These are phyloP conservation scores for Acromyrmex heyeri DNA, from an alignment of 1,140 invertebrate genomes.

Conservation along the genomic window DNA sequence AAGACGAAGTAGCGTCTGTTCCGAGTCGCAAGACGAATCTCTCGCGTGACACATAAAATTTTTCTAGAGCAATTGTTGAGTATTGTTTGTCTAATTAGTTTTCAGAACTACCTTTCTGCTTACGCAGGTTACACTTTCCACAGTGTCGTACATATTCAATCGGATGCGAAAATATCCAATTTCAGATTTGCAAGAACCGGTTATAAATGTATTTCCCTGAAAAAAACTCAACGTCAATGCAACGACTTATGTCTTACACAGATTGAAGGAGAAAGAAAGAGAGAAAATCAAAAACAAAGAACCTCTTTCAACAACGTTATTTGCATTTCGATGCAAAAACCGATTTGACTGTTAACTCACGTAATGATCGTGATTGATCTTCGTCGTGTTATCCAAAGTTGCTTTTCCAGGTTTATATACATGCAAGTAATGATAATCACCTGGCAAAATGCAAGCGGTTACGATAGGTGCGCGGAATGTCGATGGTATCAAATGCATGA, in stretches of 20 bases:
- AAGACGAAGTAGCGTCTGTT: neutral
- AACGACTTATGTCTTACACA: too few relatives aligned
- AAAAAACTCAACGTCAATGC: neutral
- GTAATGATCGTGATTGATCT: slow-evolving; percentile 31
- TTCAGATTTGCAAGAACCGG: slow-evolving; percentile 84
- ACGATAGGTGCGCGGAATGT: slow-evolving; percentile 74
- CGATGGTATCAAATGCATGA: slow-evolving; percentile 44
- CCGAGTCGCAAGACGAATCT: neutral
- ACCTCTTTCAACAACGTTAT: neutral
- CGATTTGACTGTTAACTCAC: slow-evolving; percentile 61
- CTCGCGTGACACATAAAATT: neutral
- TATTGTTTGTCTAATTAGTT: neutral
- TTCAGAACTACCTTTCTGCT: slow-evolving; percentile 84
- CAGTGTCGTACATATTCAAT: slow-evolving; percentile 86
- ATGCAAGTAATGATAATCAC: slow-evolving; percentile 82
- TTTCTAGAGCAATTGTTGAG: too few relatives aligned
- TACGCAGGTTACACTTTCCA: slow-evolving; percentile 88
- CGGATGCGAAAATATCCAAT: slow-evolving; percentile 88
- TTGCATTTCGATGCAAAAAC: too few relatives aligned
- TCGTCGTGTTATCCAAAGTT: slow-evolving; percentile 25
- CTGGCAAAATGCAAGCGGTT: slow-evolving; percentile 79
- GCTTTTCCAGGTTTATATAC: slow-evolving; percentile 78
- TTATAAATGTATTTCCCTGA: slow-evolving; percentile 84
- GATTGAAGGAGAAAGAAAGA: neutral
- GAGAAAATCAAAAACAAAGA: neutral